Evolutionary conservation across 2,797 vertebrate species (phyloP).

Genomic region (Enteromius trimaculatus): DNA sequence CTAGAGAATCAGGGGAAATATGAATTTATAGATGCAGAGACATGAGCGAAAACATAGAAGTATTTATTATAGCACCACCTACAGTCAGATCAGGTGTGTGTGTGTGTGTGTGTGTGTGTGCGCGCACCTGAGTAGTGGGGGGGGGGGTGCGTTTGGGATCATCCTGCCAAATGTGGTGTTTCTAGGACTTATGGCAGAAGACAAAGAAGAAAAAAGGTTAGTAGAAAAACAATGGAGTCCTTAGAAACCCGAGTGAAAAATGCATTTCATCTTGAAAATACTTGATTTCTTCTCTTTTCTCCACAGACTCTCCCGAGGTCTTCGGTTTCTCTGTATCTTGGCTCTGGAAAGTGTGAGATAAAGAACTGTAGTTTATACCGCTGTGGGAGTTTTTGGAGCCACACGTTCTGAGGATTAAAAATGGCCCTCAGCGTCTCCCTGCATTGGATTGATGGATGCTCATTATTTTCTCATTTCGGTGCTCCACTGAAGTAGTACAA

Average conservation of each 20-base stretch:
- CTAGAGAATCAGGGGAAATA: not conserved
- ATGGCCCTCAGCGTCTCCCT: constrained; percentile 2
- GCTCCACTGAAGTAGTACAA: constrained; percentile 37
- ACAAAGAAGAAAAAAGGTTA: not conserved
- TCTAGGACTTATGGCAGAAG: not conserved
- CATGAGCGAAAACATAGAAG: not conserved
- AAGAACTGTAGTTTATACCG: not conserved
- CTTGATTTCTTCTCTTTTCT: constrained; percentile 6
- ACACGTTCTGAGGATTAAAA: constrained; percentile 16
- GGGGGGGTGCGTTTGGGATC: not conserved
- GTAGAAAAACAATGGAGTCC: not conserved
- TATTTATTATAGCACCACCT: not conserved
- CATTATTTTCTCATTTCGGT: constrained; percentile 47
- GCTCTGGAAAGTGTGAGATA: not conserved
- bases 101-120: not conserved
- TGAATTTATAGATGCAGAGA: not conserved
- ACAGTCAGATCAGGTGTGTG: not conserved
- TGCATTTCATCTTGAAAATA: not conserved
- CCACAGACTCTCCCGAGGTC: not conserved
- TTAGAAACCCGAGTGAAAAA: not conserved
- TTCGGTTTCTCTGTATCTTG: not conserved
- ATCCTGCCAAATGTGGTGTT: not conserved
- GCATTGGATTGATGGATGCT: constrained; percentile 42
- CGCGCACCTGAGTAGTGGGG: not conserved
- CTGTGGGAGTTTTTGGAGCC: constrained; percentile 10